These are phyloP conservation scores for Lepus europaeus DNA, from an alignment of 2,113 vertebrate species.

Conservation along the genomic window DNA sequence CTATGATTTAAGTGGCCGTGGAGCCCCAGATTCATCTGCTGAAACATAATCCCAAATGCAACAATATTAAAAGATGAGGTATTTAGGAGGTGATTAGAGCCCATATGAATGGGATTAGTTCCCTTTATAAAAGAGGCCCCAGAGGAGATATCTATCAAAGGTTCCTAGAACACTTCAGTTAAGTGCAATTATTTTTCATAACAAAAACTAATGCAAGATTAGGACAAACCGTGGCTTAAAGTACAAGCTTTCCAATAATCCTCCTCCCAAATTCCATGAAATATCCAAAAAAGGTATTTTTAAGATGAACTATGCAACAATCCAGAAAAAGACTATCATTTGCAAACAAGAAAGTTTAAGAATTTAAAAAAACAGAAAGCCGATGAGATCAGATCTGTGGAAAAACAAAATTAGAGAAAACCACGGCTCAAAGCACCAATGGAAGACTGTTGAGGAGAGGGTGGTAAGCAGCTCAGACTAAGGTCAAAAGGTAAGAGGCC, in stretches of 20 bases:
- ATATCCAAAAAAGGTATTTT: neutral
- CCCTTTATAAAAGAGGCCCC: neutral
- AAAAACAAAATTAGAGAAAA: conserved; percentile 32
- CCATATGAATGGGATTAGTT: neutral
- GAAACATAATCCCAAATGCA: neutral
- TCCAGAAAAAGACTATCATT: neutral
- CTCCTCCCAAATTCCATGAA: neutral
- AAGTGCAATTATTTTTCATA: neutral
- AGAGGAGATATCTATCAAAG: neutral
- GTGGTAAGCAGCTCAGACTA: neutral
- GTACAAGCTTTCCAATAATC: neutral
- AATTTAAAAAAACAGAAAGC: conserved; percentile 31
- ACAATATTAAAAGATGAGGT: neutral
- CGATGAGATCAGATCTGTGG: neutral
- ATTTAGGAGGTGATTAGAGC: neutral
- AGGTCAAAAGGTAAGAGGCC: neutral
- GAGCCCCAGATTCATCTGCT: neutral
- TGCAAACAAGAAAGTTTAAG: conserved; percentile 39
- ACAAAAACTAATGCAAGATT: neutral
- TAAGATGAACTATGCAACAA: conserved; percentile 3
- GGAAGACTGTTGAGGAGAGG: neutral
- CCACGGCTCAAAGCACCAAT: neutral
- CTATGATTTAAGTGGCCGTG: neutral
- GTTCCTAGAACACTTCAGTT: neutral
- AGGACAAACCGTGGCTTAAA: neutral